phyloP scores from a whole-genome alignment of 1,140 invertebrate genomes.

The Caligus rogercresseyi region DNA sequence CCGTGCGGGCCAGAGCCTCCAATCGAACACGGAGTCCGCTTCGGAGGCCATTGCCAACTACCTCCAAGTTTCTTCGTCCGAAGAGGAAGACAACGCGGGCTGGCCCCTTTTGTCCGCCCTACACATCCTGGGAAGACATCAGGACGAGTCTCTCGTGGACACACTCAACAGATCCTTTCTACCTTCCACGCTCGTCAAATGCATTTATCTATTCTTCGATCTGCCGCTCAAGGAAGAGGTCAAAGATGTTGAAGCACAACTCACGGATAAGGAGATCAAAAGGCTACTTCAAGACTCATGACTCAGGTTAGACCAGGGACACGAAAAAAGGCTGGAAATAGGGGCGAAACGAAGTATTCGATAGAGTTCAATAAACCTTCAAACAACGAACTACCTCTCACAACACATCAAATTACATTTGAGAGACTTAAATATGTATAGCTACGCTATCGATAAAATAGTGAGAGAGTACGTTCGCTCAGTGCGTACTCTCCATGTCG shows the following conservation, averaged over 20 bases:
- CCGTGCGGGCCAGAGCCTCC: conserved; percentile 53
- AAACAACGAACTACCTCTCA: too few species aligned
- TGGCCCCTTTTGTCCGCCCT: conserved; percentile 86
- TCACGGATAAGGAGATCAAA: conserved; percentile 69
- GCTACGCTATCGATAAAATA: too few species aligned
- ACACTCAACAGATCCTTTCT: conserved; percentile 87
- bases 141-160: conserved; percentile 54
- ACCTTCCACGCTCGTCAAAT: conserved; percentile 94
- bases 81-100: conserved; percentile 73
- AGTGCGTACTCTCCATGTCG: too few species aligned
- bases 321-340: not conserved
- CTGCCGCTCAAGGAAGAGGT: conserved; percentile 43
- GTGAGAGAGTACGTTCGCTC: too few species aligned
- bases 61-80: conserved; percentile 20
- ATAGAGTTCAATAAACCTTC: too few species aligned
- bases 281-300: conserved; percentile 58
- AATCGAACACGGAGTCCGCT: conserved; percentile 89
- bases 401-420: too few species aligned
- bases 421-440: too few species aligned
- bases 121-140: conserved; percentile 64
- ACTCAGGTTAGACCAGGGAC: not conserved
- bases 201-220: conserved; percentile 96
- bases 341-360: too few species aligned
- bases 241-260: conserved; percentile 56
- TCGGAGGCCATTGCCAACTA: conserved; percentile 62